Evolutionary conservation across 2,797 vertebrate genomes (phyloP).

Genomic region (Fistularia tabacaria): DNA sequence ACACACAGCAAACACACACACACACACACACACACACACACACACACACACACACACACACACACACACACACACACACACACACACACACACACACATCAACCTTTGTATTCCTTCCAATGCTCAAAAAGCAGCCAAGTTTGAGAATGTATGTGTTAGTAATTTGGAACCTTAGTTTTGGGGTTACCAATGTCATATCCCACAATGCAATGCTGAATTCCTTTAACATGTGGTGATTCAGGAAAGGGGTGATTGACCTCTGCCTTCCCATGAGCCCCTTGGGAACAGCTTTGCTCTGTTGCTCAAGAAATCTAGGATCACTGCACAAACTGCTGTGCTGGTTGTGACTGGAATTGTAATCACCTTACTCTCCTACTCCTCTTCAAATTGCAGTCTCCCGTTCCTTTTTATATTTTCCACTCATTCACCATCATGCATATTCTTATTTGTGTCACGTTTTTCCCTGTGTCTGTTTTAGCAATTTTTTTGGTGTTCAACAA

Average conservation of each 20-base stretch:
- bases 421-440: constrained; percentile 11
- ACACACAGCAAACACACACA: too few species aligned
- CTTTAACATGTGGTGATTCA: constrained; percentile 85
- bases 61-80: neutral
- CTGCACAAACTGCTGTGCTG: constrained; percentile 58
- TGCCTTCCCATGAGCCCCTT: constrained; percentile 76
- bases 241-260: constrained; percentile 83
- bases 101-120: constrained; percentile 38
- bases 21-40: too few species aligned
- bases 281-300: constrained; percentile 69
- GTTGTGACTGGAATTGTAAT: constrained; percentile 81
- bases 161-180: constrained; percentile 74
- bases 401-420: constrained; percentile 11
- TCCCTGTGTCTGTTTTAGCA: constrained; percentile 44
- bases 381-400: constrained; percentile 25
- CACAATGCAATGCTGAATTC: constrained; percentile 80
- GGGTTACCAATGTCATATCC: constrained; percentile 75
- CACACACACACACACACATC: constrained; percentile 16
- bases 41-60: too few species aligned
- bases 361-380: constrained; percentile 54
- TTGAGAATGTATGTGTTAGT: constrained; percentile 74
- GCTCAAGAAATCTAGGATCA: constrained; percentile 73
- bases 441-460: constrained; percentile 33
- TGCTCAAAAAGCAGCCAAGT: constrained; percentile 42
- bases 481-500: constrained; percentile 26